phyloP scores from a whole-genome alignment of 1,140 invertebrate genomes.

The Solen grandis region DNA sequence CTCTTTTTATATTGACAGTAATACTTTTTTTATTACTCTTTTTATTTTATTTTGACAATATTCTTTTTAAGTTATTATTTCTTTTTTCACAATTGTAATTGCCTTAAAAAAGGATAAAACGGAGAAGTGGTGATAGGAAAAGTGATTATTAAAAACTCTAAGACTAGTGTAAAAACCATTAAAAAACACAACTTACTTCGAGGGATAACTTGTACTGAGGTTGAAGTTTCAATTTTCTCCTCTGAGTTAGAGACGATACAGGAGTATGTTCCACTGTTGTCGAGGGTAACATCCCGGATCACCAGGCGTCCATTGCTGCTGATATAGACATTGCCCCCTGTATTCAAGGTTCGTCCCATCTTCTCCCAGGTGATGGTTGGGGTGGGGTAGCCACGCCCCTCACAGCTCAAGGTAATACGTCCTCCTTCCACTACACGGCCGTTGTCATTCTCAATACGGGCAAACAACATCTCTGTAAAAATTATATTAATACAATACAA shows the following conservation, averaged over 20 bases:
- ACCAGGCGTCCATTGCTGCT: slow-evolving; percentile 58
- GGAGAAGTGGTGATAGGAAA: too few species aligned
- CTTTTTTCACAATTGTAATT: too few species aligned
- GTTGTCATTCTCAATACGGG: slow-evolving; percentile 60
- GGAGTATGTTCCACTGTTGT: slow-evolving; percentile 67
- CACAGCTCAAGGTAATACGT: slow-evolving; percentile 62
- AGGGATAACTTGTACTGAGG: slow-evolving; percentile 53
- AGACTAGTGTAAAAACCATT: too few species aligned
- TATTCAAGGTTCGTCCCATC: slow-evolving; percentile 49
- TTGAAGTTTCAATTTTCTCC: slow-evolving; percentile 53
- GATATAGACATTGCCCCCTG: slow-evolving; percentile 44
- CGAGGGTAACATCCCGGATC: slow-evolving; percentile 56
- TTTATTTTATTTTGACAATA: too few species aligned
- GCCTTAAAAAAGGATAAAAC: too few species aligned
- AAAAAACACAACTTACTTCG: slow-evolving; percentile 48
- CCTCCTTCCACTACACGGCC: slow-evolving; percentile 64
- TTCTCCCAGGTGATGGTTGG: slow-evolving; percentile 67
- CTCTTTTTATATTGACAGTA: too few species aligned
- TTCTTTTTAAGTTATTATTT: too few species aligned
- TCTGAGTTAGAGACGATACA: slow-evolving; percentile 60
- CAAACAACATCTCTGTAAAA: slow-evolving; percentile 54
- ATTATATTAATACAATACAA: not conserved
- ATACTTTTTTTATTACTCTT: too few species aligned
- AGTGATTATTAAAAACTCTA: too few species aligned
- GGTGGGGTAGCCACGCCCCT: slow-evolving; percentile 63